Percentiles rank a stretch among this genome's conserved stretches.
These are phyloP conservation scores for Fabriciana adippe DNA, from an alignment of 2,888 invertebrate species.

Conservation along the genomic window DNA sequence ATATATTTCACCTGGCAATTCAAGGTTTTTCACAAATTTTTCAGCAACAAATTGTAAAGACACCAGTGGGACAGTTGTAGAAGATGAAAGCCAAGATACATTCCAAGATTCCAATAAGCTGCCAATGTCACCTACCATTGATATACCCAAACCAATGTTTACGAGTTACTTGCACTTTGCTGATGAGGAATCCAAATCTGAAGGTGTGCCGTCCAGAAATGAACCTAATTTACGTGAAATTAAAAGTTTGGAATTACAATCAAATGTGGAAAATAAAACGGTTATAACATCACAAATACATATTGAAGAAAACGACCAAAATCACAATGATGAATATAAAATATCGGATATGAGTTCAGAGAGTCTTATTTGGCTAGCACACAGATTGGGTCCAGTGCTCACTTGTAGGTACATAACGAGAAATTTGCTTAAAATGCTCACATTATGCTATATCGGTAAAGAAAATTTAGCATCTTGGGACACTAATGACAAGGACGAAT, in stretches of 20 bases:
- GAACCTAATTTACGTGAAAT: constrained; percentile 46
- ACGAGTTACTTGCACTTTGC: constrained; percentile 77
- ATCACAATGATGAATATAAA: constrained; percentile 69
- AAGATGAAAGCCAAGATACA: constrained; percentile 49
- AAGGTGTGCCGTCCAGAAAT: constrained; percentile 43
- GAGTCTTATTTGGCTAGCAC: constrained; percentile 95
- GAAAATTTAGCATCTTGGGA: constrained; percentile 85
- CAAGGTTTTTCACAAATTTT: constrained; percentile 40
- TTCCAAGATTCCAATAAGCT: constrained; percentile 37
- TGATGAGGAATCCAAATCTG: constrained; percentile 56
- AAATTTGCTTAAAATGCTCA: constrained; percentile 96
- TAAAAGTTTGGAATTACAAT: constrained; percentile 55
- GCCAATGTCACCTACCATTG: constrained; percentile 86
- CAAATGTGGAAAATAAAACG: constrained; percentile 41
- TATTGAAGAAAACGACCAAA: constrained; percentile 51
- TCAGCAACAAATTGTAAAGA: constrained; percentile 48
- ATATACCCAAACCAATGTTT: constrained; percentile 83
- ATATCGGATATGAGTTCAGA: constrained; percentile 94
- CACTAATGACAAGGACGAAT: constrained; percentile 66
- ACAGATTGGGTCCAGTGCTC: constrained; percentile 95
- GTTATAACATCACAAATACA: constrained; percentile 45
- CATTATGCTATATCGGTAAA: constrained; percentile 94
- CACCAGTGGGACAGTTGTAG: constrained; percentile 47
- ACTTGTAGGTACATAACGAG: constrained; percentile 95
- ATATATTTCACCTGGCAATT: constrained; percentile 62